Percentiles rank a stretch among this genome's conserved stretches.
Evolutionary conservation across 2,888 invertebrate species (phyloP).

Genomic region (Agriopis leucophaearia): DNA sequence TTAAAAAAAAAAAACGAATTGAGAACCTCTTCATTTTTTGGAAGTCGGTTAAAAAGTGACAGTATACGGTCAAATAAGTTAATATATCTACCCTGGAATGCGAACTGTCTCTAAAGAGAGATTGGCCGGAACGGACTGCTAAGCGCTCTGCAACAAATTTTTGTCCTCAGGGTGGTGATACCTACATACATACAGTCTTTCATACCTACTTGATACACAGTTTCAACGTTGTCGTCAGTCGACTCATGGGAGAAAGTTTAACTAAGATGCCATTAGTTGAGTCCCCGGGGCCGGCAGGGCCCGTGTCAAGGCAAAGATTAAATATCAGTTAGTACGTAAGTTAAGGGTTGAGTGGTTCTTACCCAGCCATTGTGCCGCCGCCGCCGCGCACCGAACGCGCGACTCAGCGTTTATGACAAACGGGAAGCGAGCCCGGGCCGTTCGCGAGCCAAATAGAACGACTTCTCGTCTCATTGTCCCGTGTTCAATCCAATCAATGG

Average conservation of each 20-base stretch:
- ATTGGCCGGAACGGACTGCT: too few species aligned
- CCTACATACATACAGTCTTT: not conserved
- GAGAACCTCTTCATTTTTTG: too few species aligned
- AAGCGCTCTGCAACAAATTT: too few species aligned
- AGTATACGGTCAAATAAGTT: too few species aligned
- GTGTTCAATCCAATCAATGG: conserved; percentile 40
- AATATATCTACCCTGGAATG: too few species aligned
- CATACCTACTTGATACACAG: not conserved
- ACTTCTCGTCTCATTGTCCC: conserved; percentile 40
- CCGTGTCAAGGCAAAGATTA: conserved; percentile 8
- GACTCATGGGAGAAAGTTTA: conserved; percentile 24
- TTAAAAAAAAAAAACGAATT: too few species aligned
- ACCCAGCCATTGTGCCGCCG: conserved; percentile 26
- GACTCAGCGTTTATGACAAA: conserved; percentile 35
- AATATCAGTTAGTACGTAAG: not conserved
- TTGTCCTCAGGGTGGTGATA: too few species aligned
- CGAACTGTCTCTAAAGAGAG: too few species aligned
- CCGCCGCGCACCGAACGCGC: too few species aligned
- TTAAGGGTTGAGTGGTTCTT: conserved; percentile 23
- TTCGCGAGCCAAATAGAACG: conserved; percentile 31
- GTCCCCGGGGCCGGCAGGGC: conserved; percentile 3
- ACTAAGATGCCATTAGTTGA: conserved; percentile 25
- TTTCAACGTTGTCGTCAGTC: conserved; percentile 13
- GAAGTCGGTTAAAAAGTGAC: too few species aligned
- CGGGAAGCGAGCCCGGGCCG: conserved; percentile 29